Evolutionary conservation across 1,140 invertebrate genomes (phyloP).

Genomic region (Acromyrmex heyeri): DNA sequence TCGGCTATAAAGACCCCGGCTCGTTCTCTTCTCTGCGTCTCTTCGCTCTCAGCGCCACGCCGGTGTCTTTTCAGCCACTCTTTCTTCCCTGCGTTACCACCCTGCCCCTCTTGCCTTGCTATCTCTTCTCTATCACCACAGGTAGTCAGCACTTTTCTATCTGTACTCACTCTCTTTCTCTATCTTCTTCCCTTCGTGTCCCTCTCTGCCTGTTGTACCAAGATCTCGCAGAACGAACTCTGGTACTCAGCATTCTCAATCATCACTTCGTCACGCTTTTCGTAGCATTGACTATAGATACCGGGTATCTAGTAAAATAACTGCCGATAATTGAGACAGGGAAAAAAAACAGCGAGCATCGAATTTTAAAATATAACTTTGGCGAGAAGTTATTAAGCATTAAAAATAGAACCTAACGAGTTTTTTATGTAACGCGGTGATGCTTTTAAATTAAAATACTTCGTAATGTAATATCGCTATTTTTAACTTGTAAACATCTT

Average conservation of each 20-base stretch:
- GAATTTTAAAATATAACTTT: neutral
- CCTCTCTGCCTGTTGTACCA: neutral
- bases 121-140: slow-evolving; percentile 56
- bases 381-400: too few species aligned
- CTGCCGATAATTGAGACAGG: neutral
- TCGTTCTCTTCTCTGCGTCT: slow-evolving; percentile 43
- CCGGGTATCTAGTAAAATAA: slow-evolving; percentile 45
- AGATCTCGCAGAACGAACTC: slow-evolving; percentile 72
- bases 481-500: neutral
- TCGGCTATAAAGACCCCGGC: slow-evolving; percentile 67
- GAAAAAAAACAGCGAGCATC: neutral
- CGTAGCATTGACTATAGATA: slow-evolving; percentile 56
- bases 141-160: slow-evolving; percentile 69
- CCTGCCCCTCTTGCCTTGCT: neutral
- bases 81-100: slow-evolving; percentile 2
- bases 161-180: neutral
- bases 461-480: neutral
- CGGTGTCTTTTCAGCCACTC: slow-evolving; percentile 43
- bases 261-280: slow-evolving; percentile 79
- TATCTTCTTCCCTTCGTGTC: slow-evolving; percentile 18
- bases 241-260: slow-evolving; percentile 73
- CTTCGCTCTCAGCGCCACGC: slow-evolving; percentile 17
- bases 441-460: neutral
- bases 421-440: neutral
- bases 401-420: neutral